A percentile compares a stretch with the other conserved stretches of the same genome.
Conservation (phyloP, 2,888 invertebrate genomes). For the Caenorhabditis japonica region DNA sequence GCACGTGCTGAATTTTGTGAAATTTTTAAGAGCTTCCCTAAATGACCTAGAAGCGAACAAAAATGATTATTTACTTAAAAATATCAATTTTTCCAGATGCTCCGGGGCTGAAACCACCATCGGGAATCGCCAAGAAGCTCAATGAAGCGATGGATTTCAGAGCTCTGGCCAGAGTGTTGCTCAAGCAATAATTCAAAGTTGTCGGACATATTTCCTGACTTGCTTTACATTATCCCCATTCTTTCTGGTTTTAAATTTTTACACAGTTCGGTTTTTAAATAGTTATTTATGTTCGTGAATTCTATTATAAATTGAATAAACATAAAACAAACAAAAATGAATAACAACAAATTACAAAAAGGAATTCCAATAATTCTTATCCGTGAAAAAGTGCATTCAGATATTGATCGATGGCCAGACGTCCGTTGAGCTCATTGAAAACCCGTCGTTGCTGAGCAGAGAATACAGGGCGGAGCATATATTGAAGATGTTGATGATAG, state of each 20-base stretch:
- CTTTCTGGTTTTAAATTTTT: not conserved
- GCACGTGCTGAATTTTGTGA: too few relatives aligned
- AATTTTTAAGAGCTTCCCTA: too few relatives aligned
- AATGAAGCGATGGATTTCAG: slow-evolving; percentile 47
- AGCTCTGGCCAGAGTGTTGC: slow-evolving; percentile 45
- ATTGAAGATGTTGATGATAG: slow-evolving; percentile 95
- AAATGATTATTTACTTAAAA: not conserved
- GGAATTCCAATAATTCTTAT: not conserved
- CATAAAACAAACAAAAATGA: slow-evolving; percentile 3
- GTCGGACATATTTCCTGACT: too few relatives aligned
- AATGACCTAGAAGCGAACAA: too few relatives aligned
- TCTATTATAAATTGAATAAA: not conserved
- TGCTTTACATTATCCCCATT: too few relatives aligned
- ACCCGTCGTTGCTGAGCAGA: slow-evolving; percentile 83
- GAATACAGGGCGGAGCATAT: slow-evolving; percentile 90
- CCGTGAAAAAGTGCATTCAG: slow-evolving; percentile 16
- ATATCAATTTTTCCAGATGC: too few relatives aligned
- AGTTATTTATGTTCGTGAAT: not conserved
- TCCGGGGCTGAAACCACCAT: slow-evolving; percentile 48
- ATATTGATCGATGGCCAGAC: slow-evolving; percentile 55
- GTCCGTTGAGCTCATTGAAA: slow-evolving; percentile 63
- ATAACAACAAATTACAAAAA: slow-evolving; percentile 2
- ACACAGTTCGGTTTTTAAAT: slow-evolving; percentile 5
- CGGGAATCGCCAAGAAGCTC: slow-evolving; percentile 52
- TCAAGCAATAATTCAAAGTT: slow-evolving; percentile 41